phyloP scores from a whole-genome alignment of 2,113 vertebrate genomes.

The Proteles cristata region DNA sequence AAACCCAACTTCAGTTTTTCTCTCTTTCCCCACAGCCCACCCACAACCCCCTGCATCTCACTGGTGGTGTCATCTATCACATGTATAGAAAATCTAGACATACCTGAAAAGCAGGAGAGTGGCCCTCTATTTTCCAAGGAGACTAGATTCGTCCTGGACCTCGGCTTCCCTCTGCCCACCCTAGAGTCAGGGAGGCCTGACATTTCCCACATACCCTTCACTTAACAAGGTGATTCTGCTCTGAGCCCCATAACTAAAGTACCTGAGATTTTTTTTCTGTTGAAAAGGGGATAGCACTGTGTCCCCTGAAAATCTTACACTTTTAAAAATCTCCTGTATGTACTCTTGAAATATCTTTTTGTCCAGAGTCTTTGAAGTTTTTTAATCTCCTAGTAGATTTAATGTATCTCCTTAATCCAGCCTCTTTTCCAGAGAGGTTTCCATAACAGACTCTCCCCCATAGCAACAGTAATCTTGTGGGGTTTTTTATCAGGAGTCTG shows the following conservation, averaged over 20 bases:
- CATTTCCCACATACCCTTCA: not conserved
- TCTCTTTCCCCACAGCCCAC: not conserved
- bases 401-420: not conserved
- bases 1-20: constrained; percentile 25
- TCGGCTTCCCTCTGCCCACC: not conserved
- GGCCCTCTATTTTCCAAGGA: not conserved
- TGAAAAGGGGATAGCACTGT: not conserved
- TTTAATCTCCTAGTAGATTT: not conserved
- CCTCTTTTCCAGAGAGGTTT: not conserved
- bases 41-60: no score
- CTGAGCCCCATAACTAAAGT: not conserved
- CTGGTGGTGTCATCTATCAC: not conserved
- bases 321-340: not conserved
- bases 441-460: not conserved
- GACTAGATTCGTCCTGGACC: not conserved
- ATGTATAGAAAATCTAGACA: not conserved
- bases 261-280: not conserved
- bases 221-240: not conserved
- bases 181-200: not conserved
- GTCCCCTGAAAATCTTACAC: not conserved
- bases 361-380: not conserved
- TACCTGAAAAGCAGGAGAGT: not conserved
- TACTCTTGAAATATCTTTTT: not conserved
- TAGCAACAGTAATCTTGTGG: not conserved
- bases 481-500: not conserved